Percentiles rank a stretch among this genome's conserved stretches.
phyloP scores from a whole-genome alignment of 2,888 invertebrate genomes.

The Antheraea assamensis region DNA sequence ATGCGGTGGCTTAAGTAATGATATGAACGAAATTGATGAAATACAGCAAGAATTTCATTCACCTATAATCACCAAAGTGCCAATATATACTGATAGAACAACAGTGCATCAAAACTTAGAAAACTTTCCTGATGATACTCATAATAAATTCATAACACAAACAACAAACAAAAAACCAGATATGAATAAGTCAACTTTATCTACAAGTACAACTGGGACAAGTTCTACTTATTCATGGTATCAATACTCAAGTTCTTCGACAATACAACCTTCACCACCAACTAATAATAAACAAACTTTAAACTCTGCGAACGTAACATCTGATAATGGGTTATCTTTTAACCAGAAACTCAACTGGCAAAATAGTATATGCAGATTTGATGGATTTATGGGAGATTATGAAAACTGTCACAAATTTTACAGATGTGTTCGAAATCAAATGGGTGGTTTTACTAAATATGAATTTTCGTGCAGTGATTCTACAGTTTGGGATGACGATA shows the following conservation, averaged over 20 bases:
- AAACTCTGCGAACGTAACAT: background rate
- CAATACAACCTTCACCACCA: background rate
- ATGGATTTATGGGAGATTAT: constrained; percentile 88
- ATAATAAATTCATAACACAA: background rate
- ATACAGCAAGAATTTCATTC: constrained; percentile 55
- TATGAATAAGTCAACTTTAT: background rate
- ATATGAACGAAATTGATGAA: constrained; percentile 76
- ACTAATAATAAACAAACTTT: background rate
- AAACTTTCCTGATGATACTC: background rate
- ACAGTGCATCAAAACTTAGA: constrained; percentile 9
- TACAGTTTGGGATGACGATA: constrained; percentile 89
- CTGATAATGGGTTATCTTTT: background rate
- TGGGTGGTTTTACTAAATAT: constrained; percentile 84
- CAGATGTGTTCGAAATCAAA: constrained; percentile 86
- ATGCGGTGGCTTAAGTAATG: constrained; percentile 75
- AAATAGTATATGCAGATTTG: constrained; percentile 76
- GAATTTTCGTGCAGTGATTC: constrained; percentile 89
- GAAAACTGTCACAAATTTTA: constrained; percentile 90
- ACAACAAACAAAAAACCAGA: constrained; percentile 9
- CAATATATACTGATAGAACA: constrained; percentile 31
- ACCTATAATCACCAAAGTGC: constrained; percentile 54
- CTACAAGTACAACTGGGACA: background rate
- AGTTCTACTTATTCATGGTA: background rate
- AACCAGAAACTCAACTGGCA: constrained; percentile 26
- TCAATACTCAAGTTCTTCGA: background rate